A percentile compares a stretch with the other conserved stretches of the same genome.
phyloP scores from a whole-genome alignment of 2,888 invertebrate species.

The Priapulus caudatus region DNA sequence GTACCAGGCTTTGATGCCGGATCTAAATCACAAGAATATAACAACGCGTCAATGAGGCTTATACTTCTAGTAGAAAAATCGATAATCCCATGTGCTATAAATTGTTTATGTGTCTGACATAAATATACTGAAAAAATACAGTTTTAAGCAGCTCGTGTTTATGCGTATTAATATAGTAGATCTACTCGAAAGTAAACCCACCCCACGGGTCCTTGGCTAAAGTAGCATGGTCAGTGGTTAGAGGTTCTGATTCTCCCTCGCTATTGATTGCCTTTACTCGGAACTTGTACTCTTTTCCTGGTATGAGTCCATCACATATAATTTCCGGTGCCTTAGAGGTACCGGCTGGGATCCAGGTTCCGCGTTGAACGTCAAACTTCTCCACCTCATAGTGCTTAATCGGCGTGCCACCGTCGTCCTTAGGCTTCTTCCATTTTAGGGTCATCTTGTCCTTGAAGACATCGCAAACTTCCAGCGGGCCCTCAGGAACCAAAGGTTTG shows the following conservation, averaged over 20 bases:
- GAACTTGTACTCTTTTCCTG: conserved; percentile 90
- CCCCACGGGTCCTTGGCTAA: conserved; percentile 88
- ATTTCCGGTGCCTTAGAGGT: not conserved
- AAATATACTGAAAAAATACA: too few relatives aligned
- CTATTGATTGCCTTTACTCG: conserved; percentile 84
- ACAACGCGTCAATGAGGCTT: too few relatives aligned
- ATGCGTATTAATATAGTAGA: too few relatives aligned
- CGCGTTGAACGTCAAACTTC: conserved; percentile 76
- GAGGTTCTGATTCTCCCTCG: conserved; percentile 75
- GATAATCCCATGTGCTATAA: too few relatives aligned
- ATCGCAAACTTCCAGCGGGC: conserved; percentile 75
- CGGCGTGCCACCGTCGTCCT: conserved; percentile 88
- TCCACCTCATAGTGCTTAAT: conserved; percentile 84
- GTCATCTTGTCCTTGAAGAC: conserved; percentile 80
- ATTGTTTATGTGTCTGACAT: too few relatives aligned
- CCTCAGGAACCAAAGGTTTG: conserved; percentile 58
- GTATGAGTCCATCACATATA: conserved; percentile 55
- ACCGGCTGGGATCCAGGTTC: conserved; percentile 77
- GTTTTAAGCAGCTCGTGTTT: too few relatives aligned
- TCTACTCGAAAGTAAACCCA: too few relatives aligned
- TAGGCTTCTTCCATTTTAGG: conserved; percentile 86
- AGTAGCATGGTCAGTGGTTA: conserved; percentile 65
- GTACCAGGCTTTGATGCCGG: not conserved
- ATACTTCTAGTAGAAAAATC: too few relatives aligned
- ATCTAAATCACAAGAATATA: not conserved